Conservation (phyloP, 2,888 invertebrate species). For the Rhogogaster chlorosoma region DNA sequence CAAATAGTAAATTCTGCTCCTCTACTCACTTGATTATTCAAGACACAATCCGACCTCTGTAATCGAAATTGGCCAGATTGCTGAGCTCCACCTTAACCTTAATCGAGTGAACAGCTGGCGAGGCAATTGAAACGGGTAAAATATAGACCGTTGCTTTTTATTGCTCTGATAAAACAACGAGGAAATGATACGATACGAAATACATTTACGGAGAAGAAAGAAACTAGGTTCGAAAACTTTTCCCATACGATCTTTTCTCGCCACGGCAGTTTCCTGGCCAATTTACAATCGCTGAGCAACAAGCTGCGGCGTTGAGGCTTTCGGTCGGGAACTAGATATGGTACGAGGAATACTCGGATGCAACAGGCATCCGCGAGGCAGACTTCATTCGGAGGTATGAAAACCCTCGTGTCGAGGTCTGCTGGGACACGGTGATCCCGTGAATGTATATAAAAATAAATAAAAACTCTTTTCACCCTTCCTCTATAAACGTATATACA, state of each 20-base stretch:
- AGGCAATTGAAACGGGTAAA: background rate
- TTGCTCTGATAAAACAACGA: background rate
- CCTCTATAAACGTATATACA: background rate
- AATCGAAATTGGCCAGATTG: constrained; percentile 7
- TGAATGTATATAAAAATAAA: constrained; percentile 27
- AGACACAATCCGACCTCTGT: constrained; percentile 32
- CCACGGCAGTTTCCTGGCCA: background rate
- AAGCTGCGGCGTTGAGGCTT: background rate
- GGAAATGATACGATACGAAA: background rate
- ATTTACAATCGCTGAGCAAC: constrained; percentile 21
- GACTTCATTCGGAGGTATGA: background rate
- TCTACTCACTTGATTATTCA: constrained; percentile 20
- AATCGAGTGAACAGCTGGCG: constrained; percentile 3
- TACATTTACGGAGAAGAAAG: background rate
- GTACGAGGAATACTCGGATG: constrained; percentile 15
- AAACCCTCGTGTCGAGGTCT: constrained; percentile 15
- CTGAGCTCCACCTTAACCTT: background rate
- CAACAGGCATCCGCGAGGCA: constrained; percentile 24
- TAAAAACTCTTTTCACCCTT: background rate
- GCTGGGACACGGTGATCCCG: background rate
- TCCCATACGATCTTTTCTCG: background rate
- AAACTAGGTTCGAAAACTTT: background rate
- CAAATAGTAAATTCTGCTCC: background rate
- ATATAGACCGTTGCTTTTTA: background rate
- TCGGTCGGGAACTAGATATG: background rate